A percentile compares a stretch with the other conserved stretches of the same genome.
Evolutionary conservation across 2,113 vertebrate genomes (phyloP).

Genomic region (Aphyosemion australe): DNA sequence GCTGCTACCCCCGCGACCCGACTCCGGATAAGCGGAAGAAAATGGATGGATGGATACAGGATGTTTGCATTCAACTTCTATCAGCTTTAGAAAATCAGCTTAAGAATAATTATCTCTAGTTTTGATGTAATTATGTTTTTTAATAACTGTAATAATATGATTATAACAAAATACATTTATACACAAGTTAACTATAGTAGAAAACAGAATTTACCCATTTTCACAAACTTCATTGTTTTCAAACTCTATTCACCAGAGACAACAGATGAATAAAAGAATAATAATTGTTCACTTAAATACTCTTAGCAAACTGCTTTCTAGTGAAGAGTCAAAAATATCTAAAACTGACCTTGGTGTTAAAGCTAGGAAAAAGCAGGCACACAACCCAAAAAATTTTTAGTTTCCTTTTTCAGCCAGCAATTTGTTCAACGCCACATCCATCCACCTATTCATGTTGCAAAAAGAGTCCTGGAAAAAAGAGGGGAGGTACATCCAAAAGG

Average conservation of each 20-base stretch:
- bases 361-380: slow-evolving; percentile 8
- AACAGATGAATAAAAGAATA: neutral
- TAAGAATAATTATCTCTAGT: too few species aligned
- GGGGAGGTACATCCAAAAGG: slow-evolving; percentile 64
- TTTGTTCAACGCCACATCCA: slow-evolving; percentile 42
- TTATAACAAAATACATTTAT: too few species aligned
- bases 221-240: too few species aligned
- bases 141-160: too few species aligned
- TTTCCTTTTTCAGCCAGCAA: slow-evolving; percentile 36
- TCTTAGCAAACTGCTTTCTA: slow-evolving; percentile 20
- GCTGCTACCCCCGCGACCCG: too few species aligned
- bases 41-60: too few species aligned
- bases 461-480: slow-evolving; percentile 58
- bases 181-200: neutral
- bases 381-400: slow-evolving; percentile 11
- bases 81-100: too few species aligned
- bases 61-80: too few species aligned
- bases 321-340: slow-evolving; percentile 26
- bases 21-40: too few species aligned
- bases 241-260: slow-evolving; percentile 3
- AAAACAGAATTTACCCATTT: neutral
- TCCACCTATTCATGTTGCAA: slow-evolving; percentile 60
- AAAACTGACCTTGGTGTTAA: slow-evolving; percentile 57
- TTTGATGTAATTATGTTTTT: too few species aligned
- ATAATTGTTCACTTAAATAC: slow-evolving; percentile 25